Evolutionary conservation across 53 echinoderm and acorn worm genomes (phyloP), one percentile per base, ranked within the genome.

Genomic region (Henricia sp.): DNA sequence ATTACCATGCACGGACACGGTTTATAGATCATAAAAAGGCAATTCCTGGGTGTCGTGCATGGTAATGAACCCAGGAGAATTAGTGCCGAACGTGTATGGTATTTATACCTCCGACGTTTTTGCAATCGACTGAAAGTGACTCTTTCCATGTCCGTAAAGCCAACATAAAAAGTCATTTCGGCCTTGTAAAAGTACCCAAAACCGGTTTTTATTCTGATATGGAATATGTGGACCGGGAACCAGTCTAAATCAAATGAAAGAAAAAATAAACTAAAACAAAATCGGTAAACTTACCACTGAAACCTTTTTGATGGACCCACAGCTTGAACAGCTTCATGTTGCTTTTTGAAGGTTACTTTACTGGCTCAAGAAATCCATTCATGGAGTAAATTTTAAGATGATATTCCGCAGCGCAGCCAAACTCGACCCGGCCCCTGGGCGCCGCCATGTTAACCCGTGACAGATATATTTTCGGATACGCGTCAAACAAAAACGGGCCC

Each of bases 241-340:
- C 13, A 13, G 46, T 13, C 46, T 46, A 46, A 6, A 46, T 46
- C 46, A n/a, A n/a, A n/a, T n/a, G n/a, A n/a, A n/a, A n/a, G n/a
- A n/a, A n/a, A n/a, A n/a, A n/a, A n/a, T n/a, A n/a, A n/a, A n/a
- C n/a, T n/a, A n/a, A n/a, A n/a, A n/a, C n/a, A n/a, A 44, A 44
- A 6, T 13, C 44, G 6, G 44, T 13, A 21, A 34, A 55, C 93
- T 93, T 82, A 96, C 96, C 96, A 58, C 91, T 96, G 62, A 93
- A 93, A 53, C 91, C 84, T 53, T 85, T 93, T 68, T 91, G 93
- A 50, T 96, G 96, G 21, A 96, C 91, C 91, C 88, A 93, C 4
- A 96, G 74, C 83, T 96, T 96, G 53, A 91, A 90, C 52, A 78
- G 93, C 70, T 93, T 93, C 93, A 93, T 90, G 32, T 16, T 66